These are phyloP conservation scores for Centropus unirufus DNA, from an alignment of 2,113 vertebrate genomes.

Conservation along the genomic window DNA sequence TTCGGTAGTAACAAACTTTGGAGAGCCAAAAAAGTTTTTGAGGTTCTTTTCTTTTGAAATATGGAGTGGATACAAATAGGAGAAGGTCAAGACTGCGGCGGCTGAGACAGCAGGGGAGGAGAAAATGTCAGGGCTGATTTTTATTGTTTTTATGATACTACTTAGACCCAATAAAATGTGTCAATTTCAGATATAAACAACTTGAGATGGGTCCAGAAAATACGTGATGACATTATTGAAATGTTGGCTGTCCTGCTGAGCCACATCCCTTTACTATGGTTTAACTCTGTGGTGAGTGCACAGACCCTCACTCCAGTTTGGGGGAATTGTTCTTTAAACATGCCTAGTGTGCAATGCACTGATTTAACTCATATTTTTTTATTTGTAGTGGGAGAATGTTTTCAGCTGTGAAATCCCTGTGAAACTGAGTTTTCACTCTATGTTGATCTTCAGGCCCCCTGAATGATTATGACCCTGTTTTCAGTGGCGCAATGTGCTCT, in stretches of 20 bases:
- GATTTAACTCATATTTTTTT: neutral
- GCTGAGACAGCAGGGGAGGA: slow-evolving; percentile 43
- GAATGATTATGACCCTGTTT: neutral
- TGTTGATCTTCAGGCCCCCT: neutral
- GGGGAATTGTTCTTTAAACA: neutral
- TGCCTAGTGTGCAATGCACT: rapidly evolving
- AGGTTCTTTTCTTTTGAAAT: slow-evolving; percentile 27
- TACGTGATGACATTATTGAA: neutral
- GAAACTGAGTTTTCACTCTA: slow-evolving; percentile 32
- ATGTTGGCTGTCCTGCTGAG: neutral
- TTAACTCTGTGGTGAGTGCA: neutral
- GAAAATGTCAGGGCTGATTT: slow-evolving; percentile 54
- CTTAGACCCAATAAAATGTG: slow-evolving; percentile 61
- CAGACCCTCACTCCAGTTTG: neutral
- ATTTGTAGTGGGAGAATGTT: neutral
- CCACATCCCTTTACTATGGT: neutral
- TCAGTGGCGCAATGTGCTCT: neutral
- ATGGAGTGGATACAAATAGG: neutral
- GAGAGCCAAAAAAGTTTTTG: neutral
- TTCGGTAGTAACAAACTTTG: slow-evolving; percentile 4
- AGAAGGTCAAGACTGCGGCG: slow-evolving; percentile 44
- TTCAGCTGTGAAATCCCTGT: slow-evolving; percentile 53
- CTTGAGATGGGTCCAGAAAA: neutral
- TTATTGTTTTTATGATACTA: slow-evolving; percentile 58
- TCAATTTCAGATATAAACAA: slow-evolving; percentile 52